Evolutionary conservation across 2,113 vertebrate species (phyloP), one percentile per base, ranked within the genome.

Genomic region (Aldabrachelys gigantea): DNA sequence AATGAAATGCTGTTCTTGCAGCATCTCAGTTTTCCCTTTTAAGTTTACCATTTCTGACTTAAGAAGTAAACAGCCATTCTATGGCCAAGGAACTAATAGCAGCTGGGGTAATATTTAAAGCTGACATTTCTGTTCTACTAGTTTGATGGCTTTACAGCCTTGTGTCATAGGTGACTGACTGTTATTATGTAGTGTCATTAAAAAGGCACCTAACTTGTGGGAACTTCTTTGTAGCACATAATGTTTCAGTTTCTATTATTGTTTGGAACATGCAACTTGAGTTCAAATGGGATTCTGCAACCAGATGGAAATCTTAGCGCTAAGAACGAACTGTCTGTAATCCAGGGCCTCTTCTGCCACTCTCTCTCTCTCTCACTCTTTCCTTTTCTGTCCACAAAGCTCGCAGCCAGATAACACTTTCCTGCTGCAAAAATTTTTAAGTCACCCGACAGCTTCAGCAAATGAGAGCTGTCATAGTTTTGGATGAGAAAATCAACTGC

Each of bases 401-500:
- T 95, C 59, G 90, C 90, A 97, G 95, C 84, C 94, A 96, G 95
- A 98, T 97, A 96, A 96, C 97, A 96, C 89, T 98, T 97, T 95
- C 95, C 97, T 97, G 95, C 95, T 97, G 97, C 90, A 97, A 97
- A 93, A 92, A 94, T 97, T 98, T 98, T 97, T 35, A 95, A 98
- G 93, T 97, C 96, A 95, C 91, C 90, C 94, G 92, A 96, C 92
- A 97, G 92, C 97, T 97, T 92, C 54, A 87, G 97, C 95, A 98
- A 98, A 98, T 97, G 96, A 97, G 90, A 97, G 81, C 97, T 97
- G 95, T 97, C 97, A 97, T 96, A 95, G 96, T 95, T 98, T 98
- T 95, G 49, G 95, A 97, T 96, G 98, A 98, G 95, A 98, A 98
- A 98, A 98, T 98, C 94, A 96, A 97, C 96, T 90, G 84, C 80